A percentile compares a stretch with the other conserved stretches of the same genome.
phyloP scores from a whole-genome alignment of 2,888 invertebrate species.

The Agrotis exclamationis region DNA sequence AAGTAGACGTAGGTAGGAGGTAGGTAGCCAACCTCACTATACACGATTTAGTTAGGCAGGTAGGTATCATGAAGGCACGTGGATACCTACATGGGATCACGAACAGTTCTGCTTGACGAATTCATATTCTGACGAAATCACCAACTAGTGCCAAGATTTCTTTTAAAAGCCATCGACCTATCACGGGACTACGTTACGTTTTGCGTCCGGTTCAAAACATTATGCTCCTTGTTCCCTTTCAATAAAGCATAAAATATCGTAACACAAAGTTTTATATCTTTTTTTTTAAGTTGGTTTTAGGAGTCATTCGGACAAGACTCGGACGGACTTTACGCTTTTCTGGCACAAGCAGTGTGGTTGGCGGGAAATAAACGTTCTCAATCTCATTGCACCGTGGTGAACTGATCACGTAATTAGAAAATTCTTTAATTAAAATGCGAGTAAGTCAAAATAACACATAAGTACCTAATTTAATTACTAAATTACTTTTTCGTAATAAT shows the following conservation, averaged over 20 bases:
- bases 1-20: neutral
- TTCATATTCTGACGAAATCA: slow-evolving; percentile 86
- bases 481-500: neutral
- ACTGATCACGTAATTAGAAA: slow-evolving; percentile 39
- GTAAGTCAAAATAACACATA: neutral
- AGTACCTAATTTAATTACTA: neutral
- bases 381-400: slow-evolving; percentile 56
- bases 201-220: slow-evolving; percentile 37
- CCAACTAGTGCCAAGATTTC: slow-evolving; percentile 86
- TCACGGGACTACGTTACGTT: slow-evolving; percentile 67
- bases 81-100: slow-evolving; percentile 55
- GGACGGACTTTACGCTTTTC: slow-evolving; percentile 78
- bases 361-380: slow-evolving; percentile 72
- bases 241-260: slow-evolving; percentile 67
- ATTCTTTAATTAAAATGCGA: slow-evolving; percentile 21
- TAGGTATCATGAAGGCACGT: slow-evolving; percentile 29
- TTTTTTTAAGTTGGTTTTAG: slow-evolving; percentile 31
- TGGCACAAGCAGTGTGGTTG: slow-evolving; percentile 69
- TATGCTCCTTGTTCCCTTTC: slow-evolving; percentile 37
- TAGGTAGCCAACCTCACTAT: neutral
- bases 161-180: slow-evolving; percentile 88
- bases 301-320: slow-evolving; percentile 69
- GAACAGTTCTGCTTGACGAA: slow-evolving; percentile 83
- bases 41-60: slow-evolving; percentile 3
- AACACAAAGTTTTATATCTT: slow-evolving; percentile 12